A percentile compares a stretch with the other conserved stretches of the same genome.
These are phyloP conservation scores for Marisa cornuarietis DNA, from an alignment of 1,140 invertebrate genomes.

Conservation along the genomic window DNA sequence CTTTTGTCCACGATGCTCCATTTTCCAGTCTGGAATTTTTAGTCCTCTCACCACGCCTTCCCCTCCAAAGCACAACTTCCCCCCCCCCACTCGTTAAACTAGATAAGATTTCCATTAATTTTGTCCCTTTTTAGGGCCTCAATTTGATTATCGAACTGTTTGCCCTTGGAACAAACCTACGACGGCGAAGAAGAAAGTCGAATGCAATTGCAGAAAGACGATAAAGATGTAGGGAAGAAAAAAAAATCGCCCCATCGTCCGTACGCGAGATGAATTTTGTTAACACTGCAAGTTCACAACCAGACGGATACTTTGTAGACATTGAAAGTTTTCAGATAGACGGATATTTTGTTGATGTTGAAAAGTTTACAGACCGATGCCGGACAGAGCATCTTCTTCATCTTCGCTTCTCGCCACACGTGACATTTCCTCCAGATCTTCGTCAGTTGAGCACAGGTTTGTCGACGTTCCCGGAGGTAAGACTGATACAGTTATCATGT, in stretches of 20 bases:
- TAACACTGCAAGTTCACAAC: too few species aligned
- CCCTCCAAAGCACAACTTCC: neutral
- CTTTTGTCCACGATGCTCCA: too few species aligned
- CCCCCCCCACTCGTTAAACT: neutral
- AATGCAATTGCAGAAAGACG: constrained; percentile 15
- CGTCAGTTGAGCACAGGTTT: too few species aligned
- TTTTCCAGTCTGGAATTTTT: too few species aligned
- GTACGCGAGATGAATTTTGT: constrained; percentile 11
- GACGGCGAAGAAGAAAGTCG: neutral
- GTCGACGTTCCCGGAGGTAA: too few species aligned
- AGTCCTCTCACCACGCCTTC: too few species aligned
- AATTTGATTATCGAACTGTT: neutral
- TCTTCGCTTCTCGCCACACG: constrained; percentile 4
- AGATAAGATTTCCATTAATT: constrained; percentile 20
- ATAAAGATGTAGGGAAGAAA: neutral
- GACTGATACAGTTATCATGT: too few species aligned
- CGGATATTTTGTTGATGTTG: neutral
- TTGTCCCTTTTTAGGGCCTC: neutral
- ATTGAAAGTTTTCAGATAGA: neutral
- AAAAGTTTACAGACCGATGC: neutral
- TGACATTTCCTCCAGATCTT: neutral
- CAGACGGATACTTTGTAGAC: too few species aligned
- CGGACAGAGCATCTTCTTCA: neutral
- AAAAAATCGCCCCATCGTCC: neutral
- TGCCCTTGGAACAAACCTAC: neutral